Base-by-base conservation (phyloP, 2,888 invertebrate species). In the Agrochola lota region DNA sequence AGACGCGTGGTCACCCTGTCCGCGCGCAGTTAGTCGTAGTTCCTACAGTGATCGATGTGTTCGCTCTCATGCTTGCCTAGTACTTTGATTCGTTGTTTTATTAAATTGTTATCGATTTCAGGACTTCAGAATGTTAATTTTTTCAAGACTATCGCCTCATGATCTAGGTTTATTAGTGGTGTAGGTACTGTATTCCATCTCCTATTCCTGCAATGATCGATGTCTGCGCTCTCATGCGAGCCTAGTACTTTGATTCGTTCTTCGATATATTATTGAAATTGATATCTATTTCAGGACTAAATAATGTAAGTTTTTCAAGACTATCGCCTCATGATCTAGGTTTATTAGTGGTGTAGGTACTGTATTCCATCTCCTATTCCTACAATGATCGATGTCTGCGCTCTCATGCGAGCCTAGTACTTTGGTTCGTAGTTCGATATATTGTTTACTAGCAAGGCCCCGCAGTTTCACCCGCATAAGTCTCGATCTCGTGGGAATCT, bases 1-100 rank as follows among this genome's bases (percentile, higher is more conserved):
- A 90, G 93, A 93, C 93, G 94, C 94, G 94, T 93, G 95, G 95
- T 94, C 96, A 92, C 94, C 93, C 93, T 93, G 93, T 93, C 94
- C 93, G 92, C 92, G 81, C 85, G 81, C 85, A 82, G 88, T 87
- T 87, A 85, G 84, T 74, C 80, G 74, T 83, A 86, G 69, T 80
- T 85, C 71, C 87, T 85, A 87, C 87, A 85, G 89, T 91, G 88
- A 88, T 88, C 86, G 89, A 88, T 88, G 89, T 89, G 83, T 86
- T 81, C 79, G 64, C 78, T 85, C 85, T 87, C 87, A 88, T 90
- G 88, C 81, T 81, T 63, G 74, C 87, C 84, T 87, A 73, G 88
- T 88, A 88, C 84, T 84, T 74, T 64, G 63, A 74, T 68, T 57
- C n/a, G 57, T 46, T 71, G 59, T 64, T 63, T 63, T 35, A 69